Conservation (phyloP, 2,888 invertebrate genomes). For the Drosophila emarginata region DNA sequence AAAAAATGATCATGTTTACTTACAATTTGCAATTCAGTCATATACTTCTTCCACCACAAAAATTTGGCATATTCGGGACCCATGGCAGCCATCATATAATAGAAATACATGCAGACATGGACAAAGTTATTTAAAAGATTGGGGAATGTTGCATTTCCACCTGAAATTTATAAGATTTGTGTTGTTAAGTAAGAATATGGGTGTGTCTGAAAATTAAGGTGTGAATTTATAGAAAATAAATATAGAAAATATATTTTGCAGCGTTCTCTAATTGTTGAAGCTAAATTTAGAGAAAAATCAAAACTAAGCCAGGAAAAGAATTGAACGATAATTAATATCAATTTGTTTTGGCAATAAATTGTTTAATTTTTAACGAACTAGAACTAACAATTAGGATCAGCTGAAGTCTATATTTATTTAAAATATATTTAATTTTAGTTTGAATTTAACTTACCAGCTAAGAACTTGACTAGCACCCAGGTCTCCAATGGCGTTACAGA, state of each 20-base stretch:
- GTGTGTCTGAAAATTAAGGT: neutral
- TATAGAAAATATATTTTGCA: too few relatives aligned
- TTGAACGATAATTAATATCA: too few relatives aligned
- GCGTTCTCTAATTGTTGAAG: too few relatives aligned
- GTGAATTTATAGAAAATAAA: too few relatives aligned
- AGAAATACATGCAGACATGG: conserved; percentile 97
- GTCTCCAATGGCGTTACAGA: conserved; percentile 96
- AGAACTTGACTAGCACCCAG: conserved; percentile 95
- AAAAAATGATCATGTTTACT: conserved; percentile 64
- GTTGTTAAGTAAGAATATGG: neutral
- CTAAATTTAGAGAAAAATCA: too few relatives aligned
- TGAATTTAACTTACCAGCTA: conserved; percentile 84
- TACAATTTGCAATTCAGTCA: conserved; percentile 96
- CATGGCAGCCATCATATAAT: conserved; percentile 94
- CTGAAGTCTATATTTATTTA: too few relatives aligned
- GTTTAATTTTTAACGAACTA: too few relatives aligned
- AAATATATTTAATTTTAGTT: neutral
- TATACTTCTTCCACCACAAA: conserved; percentile 96
- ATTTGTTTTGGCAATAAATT: too few relatives aligned
- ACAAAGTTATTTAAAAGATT: conserved; percentile 94
- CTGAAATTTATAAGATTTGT: conserved; percentile 75
- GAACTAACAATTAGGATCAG: too few relatives aligned
- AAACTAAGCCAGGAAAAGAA: too few relatives aligned
- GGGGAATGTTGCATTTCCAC: conserved; percentile 84
- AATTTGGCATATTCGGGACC: conserved; percentile 94